Conservation (phyloP, 1,140 invertebrate genomes). For the Anthonomus grandis region DNA sequence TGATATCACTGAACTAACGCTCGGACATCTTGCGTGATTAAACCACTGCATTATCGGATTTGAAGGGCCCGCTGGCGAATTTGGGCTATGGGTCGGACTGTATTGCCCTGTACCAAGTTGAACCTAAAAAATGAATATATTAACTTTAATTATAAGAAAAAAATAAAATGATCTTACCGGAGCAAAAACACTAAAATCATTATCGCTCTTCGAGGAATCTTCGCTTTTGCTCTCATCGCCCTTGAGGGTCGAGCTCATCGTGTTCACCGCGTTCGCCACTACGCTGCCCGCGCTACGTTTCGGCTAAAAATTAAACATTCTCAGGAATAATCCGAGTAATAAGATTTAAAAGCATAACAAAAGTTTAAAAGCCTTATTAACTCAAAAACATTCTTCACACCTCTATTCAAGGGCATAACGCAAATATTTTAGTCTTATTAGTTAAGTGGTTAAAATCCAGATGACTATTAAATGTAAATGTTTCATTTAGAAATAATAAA, state of each 20-base stretch:
- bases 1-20: constrained; percentile 41
- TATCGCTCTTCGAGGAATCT: constrained; percentile 41
- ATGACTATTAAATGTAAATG: too few relatives aligned
- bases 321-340: too few relatives aligned
- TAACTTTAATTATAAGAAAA: neutral
- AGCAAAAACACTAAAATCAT: constrained; percentile 46
- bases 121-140: constrained; percentile 21
- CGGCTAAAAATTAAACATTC: too few relatives aligned
- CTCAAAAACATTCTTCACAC: too few relatives aligned
- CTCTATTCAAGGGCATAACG: too few relatives aligned
- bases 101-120: constrained; percentile 44
- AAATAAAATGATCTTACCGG: constrained; percentile 26
- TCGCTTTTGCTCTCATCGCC: constrained; percentile 41
- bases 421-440: too few relatives aligned
- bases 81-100: constrained; percentile 44
- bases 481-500: too few relatives aligned
- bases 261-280: constrained; percentile 33
- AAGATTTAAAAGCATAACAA: too few relatives aligned
- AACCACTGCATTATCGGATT: constrained; percentile 37
- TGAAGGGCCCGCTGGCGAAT: constrained; percentile 40
- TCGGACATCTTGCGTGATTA: constrained; percentile 44
- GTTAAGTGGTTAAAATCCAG: too few relatives aligned
- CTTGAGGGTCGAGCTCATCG: constrained; percentile 47
- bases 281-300: constrained; percentile 42
- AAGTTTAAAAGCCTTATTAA: too few relatives aligned